These are phyloP conservation scores for Temnothorax unifasciatus DNA, from an alignment of 2,888 invertebrate genomes.

Conservation along the genomic window DNA sequence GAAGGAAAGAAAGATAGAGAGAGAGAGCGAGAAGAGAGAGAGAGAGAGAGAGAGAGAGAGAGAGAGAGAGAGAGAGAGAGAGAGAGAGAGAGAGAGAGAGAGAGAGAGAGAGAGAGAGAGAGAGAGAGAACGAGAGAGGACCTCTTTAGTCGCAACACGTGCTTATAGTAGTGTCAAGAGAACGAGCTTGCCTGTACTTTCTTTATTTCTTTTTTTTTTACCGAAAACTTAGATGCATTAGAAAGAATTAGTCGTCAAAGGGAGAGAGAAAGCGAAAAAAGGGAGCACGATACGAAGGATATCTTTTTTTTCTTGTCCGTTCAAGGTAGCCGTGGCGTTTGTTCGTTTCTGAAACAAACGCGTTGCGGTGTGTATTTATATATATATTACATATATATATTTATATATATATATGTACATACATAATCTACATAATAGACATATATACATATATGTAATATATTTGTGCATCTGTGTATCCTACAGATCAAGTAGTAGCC, in stretches of 20 bases:
- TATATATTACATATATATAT: slow-evolving; percentile 12
- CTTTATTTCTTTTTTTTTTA: slow-evolving; percentile 60
- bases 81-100: slow-evolving; percentile 58
- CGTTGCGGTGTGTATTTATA: slow-evolving; percentile 31
- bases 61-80: slow-evolving; percentile 59
- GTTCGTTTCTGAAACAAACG: slow-evolving; percentile 47
- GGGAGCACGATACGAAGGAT: slow-evolving; percentile 50
- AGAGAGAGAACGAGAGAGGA: slow-evolving; percentile 74
- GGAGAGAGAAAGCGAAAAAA: slow-evolving; percentile 31
- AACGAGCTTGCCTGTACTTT: slow-evolving; percentile 70
- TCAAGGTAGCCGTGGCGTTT: slow-evolving; percentile 36
- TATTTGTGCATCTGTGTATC: slow-evolving; percentile 48
- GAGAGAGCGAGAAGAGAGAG: slow-evolving; percentile 58
- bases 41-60: slow-evolving; percentile 54
- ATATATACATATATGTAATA: slow-evolving; percentile 46
- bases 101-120: slow-evolving; percentile 59
- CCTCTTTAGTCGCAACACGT: slow-evolving; percentile 59
- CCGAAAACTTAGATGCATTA: slow-evolving; percentile 58
- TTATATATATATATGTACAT: slow-evolving; percentile 22
- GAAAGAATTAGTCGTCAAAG: slow-evolving; percentile 52
- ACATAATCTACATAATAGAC: slow-evolving; percentile 23
- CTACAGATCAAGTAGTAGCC: slow-evolving; percentile 55
- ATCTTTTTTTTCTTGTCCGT: slow-evolving; percentile 33
- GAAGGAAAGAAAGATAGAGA: slow-evolving; percentile 61
- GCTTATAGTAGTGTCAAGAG: slow-evolving; percentile 59